These are phyloP conservation scores for Nematolebias whitei DNA, from an alignment of 2,113 vertebrate species.

Conservation along the genomic window DNA sequence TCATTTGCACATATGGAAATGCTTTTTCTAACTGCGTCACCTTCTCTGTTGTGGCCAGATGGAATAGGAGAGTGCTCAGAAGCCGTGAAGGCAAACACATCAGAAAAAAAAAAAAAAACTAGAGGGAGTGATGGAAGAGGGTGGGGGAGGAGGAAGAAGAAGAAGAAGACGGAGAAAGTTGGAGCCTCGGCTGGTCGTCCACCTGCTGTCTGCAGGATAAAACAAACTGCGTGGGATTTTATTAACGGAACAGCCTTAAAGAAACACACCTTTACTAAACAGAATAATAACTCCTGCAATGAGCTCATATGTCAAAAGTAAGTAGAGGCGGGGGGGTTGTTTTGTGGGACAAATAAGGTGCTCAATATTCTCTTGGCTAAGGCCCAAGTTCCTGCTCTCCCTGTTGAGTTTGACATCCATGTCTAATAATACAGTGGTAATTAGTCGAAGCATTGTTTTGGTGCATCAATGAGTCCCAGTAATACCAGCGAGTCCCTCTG, in stretches of 20 bases:
- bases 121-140: background rate
- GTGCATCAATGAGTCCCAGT: slow-evolving; percentile 38
- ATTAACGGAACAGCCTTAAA: background rate
- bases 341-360: slow-evolving; percentile 47
- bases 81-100: slow-evolving; percentile 97
- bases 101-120: slow-evolving; percentile 65
- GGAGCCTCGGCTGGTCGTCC: slow-evolving; percentile 9
- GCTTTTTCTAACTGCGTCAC: slow-evolving; percentile 89
- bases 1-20: slow-evolving; percentile 99
- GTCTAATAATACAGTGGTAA: slow-evolving; percentile 54
- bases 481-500: slow-evolving; percentile 29
- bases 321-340: background rate
- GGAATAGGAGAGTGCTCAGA: slow-evolving; percentile 95
- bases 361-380: slow-evolving; percentile 52
- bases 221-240: background rate
- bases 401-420: slow-evolving; percentile 44
- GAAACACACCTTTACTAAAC: slow-evolving; percentile 1
- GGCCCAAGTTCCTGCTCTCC: slow-evolving; percentile 44
- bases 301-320: slow-evolving; percentile 16
- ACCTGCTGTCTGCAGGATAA: slow-evolving; percentile 19
- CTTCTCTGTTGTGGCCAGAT: slow-evolving; percentile 98
- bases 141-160: background rate
- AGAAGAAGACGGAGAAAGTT: slow-evolving; percentile 18
- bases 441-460: slow-evolving; percentile 55
- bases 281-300: slow-evolving; percentile 11